phyloP scores from a whole-genome alignment of 2,113 vertebrate genomes.

The Hypocryptadius cinnamomeus region DNA sequence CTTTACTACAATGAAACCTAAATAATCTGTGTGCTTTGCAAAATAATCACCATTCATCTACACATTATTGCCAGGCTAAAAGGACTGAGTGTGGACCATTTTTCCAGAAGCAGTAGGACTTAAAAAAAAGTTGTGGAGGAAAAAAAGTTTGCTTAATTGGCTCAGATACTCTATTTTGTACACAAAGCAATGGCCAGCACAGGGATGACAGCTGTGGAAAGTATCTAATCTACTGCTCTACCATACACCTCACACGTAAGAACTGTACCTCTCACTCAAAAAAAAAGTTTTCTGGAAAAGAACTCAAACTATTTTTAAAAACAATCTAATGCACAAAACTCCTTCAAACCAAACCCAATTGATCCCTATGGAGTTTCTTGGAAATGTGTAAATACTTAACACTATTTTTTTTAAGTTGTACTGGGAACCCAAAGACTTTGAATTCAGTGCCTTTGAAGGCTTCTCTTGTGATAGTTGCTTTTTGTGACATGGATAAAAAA shows the following conservation, averaged over 20 bases:
- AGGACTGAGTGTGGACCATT: background rate
- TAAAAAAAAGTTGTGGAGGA: background rate
- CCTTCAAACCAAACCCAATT: background rate
- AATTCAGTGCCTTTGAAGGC: background rate
- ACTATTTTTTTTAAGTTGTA: background rate
- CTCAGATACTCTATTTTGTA: background rate
- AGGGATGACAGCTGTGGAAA: background rate
- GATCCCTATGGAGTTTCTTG: background rate
- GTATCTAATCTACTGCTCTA: background rate
- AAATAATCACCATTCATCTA: background rate
- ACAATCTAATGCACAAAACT: fast-evolving
- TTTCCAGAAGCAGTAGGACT: background rate
- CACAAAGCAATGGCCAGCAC: background rate
- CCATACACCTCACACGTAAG: background rate
- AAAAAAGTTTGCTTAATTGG: background rate
- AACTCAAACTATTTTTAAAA: background rate
- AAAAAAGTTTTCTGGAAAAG: background rate
- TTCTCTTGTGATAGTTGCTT: background rate
- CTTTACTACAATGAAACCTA: background rate
- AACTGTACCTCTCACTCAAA: background rate
- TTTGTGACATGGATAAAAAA: background rate
- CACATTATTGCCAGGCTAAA: background rate
- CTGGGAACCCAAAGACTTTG: background rate
- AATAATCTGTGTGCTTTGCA: background rate
- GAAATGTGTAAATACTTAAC: background rate